phyloP scores from a whole-genome alignment of 2,888 invertebrate species.

The Liposcelis brunnea region DNA sequence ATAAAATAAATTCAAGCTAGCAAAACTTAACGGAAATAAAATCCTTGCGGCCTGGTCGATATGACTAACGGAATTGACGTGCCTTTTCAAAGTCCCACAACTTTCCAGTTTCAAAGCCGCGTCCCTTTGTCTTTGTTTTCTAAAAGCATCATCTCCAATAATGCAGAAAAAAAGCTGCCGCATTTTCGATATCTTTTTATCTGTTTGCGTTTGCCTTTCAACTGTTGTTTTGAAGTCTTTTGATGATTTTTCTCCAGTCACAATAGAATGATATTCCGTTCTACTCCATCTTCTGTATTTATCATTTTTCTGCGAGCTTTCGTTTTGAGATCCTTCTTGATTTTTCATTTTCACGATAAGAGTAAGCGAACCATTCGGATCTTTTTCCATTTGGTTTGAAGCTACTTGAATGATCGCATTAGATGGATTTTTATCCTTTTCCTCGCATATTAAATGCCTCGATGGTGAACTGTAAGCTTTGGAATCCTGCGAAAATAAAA shows the following conservation, averaged over 20 bases:
- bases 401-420: too few relatives aligned
- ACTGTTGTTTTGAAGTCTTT: slow-evolving; percentile 39
- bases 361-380: too few relatives aligned
- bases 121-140: slow-evolving; percentile 53
- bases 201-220: slow-evolving; percentile 72
- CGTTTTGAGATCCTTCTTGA: too few relatives aligned
- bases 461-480: slow-evolving; percentile 15
- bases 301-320: too few relatives aligned
- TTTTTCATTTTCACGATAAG: too few relatives aligned
- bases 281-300: too few relatives aligned
- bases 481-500: slow-evolving; percentile 19
- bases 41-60: slow-evolving; percentile 69
- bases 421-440: too few relatives aligned
- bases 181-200: slow-evolving; percentile 52
- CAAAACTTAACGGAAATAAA: slow-evolving; percentile 72
- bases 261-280: not conserved
- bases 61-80: slow-evolving; percentile 72
- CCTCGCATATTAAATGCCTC: slow-evolving; percentile 12
- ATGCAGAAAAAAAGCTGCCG: slow-evolving; percentile 53
- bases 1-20: slow-evolving; percentile 70
- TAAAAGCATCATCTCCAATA: slow-evolving; percentile 22
- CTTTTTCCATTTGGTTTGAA: too few relatives aligned
- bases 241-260: too few relatives aligned
- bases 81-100: slow-evolving; percentile 29
- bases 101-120: slow-evolving; percentile 31